Percentiles rank a stretch among this genome's conserved stretches.
Conservation (phyloP, 2,888 invertebrate species). For the Alentia gelatinosa region DNA sequence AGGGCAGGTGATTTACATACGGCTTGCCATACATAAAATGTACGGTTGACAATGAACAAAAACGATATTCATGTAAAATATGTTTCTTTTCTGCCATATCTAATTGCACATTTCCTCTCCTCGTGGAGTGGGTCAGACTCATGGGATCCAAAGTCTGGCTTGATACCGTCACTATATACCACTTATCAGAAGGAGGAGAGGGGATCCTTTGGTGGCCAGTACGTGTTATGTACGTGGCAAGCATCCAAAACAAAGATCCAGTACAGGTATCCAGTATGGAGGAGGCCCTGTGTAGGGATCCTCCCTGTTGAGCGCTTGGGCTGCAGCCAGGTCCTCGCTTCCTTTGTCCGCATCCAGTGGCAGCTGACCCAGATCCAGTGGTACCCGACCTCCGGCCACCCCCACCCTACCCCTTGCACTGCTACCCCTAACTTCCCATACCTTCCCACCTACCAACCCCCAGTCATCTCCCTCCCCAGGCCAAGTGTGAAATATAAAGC, state of each 20-base stretch:
- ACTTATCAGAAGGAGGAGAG: too few species aligned
- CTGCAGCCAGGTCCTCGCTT: background rate
- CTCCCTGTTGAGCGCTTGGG: background rate
- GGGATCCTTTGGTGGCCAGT: too few species aligned
- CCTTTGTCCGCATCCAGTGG: background rate
- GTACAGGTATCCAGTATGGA: conserved; percentile 21
- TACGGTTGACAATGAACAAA: too few species aligned
- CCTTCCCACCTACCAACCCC: background rate
- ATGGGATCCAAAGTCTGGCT: too few species aligned
- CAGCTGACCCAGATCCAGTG: background rate
- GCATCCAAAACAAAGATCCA: conserved; percentile 11
- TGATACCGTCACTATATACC: too few species aligned
- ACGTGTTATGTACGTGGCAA: background rate
- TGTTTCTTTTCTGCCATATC: too few species aligned
- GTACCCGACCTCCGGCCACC: background rate
- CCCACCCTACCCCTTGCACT: background rate
- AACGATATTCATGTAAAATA: too few species aligned
- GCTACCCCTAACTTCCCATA: background rate
- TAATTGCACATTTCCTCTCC: too few species aligned
- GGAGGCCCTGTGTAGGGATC: background rate
- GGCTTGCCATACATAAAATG: too few species aligned
- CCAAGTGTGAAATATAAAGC: too few species aligned
- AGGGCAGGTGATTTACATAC: too few species aligned
- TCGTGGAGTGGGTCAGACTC: too few species aligned
- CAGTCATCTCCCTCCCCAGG: background rate